A percentile compares a stretch with the other conserved stretches of the same genome.
phyloP scores from a whole-genome alignment of 2,888 invertebrate species.

The Steinernema hermaphroditum region DNA sequence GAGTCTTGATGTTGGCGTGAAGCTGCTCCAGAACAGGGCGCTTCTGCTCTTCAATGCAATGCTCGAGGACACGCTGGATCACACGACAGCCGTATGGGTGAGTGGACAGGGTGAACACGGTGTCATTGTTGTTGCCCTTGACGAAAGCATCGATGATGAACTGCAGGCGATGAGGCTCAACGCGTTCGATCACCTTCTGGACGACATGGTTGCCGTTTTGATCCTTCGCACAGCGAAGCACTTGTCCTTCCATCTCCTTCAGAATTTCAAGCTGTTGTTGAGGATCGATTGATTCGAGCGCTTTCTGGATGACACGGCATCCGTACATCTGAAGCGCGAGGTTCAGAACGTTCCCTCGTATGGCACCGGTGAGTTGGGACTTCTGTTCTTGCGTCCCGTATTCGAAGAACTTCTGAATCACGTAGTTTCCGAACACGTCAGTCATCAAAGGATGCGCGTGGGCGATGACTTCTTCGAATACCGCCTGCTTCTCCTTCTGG shows the following conservation, averaged over 20 bases:
- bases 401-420: slow-evolving; percentile 98
- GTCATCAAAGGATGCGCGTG: slow-evolving; percentile 97
- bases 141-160: slow-evolving; percentile 86
- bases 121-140: slow-evolving; percentile 66
- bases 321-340: slow-evolving; percentile 98
- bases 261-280: slow-evolving; percentile 81
- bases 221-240: slow-evolving; percentile 95
- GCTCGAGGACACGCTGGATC: slow-evolving; percentile 96
- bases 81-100: slow-evolving; percentile 99
- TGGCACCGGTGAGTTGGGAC: slow-evolving; percentile 75
- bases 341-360: slow-evolving; percentile 78
- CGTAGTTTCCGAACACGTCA: slow-evolving; percentile 98
- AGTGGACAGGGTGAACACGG: slow-evolving; percentile 85
- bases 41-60: slow-evolving; percentile 89
- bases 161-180: slow-evolving; percentile 91
- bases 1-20: slow-evolving; percentile 81
- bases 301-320: slow-evolving; percentile 98
- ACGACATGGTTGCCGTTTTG: slow-evolving; percentile 97
- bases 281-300: slow-evolving; percentile 75
- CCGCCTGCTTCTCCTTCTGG: slow-evolving; percentile 92
- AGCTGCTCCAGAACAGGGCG: slow-evolving; percentile 87
- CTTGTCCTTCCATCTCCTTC: slow-evolving; percentile 90
- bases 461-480: slow-evolving; percentile 93
- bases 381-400: slow-evolving; percentile 97
- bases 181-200: slow-evolving; percentile 94